Evolutionary conservation across 2,888 invertebrate genomes (phyloP).

Genomic region (Amphipoea lucens): DNA sequence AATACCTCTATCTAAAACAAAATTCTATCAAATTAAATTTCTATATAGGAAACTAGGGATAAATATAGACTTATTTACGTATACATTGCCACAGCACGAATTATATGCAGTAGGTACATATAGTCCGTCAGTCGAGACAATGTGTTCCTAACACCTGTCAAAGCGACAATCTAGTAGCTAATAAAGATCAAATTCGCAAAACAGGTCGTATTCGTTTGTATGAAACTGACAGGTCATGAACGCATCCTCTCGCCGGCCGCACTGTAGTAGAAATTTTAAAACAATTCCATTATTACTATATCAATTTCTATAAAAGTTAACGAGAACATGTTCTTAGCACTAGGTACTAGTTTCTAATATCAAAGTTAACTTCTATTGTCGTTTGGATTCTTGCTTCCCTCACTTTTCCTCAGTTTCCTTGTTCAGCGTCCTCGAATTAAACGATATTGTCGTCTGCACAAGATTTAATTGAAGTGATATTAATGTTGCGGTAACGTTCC

Average conservation of each 20-base stretch:
- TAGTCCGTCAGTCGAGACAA: not conserved
- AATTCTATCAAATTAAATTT: not conserved
- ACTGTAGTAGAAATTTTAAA: not conserved
- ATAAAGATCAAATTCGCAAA: too few relatives aligned
- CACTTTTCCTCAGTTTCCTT: constrained; percentile 38
- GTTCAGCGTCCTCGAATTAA: constrained; percentile 46
- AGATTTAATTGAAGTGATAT: constrained; percentile 60
- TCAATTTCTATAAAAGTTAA: not conserved
- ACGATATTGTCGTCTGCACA: constrained; percentile 53
- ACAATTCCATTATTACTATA: not conserved
- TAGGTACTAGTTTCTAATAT: not conserved
- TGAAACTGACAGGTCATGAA: not conserved
- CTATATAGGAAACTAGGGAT: too few relatives aligned
- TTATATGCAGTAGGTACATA: not conserved
- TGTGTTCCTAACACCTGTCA: not conserved
- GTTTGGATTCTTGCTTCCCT: constrained; percentile 25
- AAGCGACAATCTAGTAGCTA: too few relatives aligned
- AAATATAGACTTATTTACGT: not conserved
- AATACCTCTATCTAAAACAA: not conserved
- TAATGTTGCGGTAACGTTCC: constrained; percentile 56
- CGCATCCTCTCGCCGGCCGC: not conserved
- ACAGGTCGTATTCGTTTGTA: not conserved
- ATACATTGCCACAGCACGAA: not conserved
- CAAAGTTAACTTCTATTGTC: constrained; percentile 26
- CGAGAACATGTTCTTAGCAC: not conserved